Conservation (phyloP, 1,140 invertebrate genomes). For the Leptestheria dahalacensis region DNA sequence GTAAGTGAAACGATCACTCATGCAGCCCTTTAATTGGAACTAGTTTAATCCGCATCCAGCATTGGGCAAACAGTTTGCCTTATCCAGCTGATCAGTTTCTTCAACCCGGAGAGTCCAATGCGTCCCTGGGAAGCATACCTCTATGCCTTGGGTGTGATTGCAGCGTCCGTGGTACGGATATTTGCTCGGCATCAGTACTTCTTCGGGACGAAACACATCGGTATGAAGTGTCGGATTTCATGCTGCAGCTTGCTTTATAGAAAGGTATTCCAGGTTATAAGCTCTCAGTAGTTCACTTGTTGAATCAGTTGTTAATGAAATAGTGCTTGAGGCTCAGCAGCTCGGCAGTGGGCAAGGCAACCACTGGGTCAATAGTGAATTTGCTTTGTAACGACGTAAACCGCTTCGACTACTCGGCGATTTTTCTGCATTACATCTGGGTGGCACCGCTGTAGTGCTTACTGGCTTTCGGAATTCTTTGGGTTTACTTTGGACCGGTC, state of each 20-base stretch:
- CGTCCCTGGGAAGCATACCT: constrained; percentile 35
- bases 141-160: constrained; percentile 47
- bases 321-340: constrained; percentile 38
- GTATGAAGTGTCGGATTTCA: constrained; percentile 38
- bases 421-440: constrained; percentile 37
- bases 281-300: constrained; percentile 18
- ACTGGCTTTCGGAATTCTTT: constrained; percentile 60
- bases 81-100: constrained; percentile 52
- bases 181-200: constrained; percentile 62
- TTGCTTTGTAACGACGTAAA: constrained; percentile 78
- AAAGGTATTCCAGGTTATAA: constrained; percentile 30
- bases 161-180: constrained; percentile 49
- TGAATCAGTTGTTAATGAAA: constrained; percentile 19
- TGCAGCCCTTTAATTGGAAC: not conserved
- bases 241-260: constrained; percentile 37
- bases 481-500: constrained; percentile 49
- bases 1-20: constrained; percentile 2
- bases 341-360: constrained; percentile 57
- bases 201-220: constrained; percentile 40
- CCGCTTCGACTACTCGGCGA: constrained; percentile 22
- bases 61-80: constrained; percentile 54
- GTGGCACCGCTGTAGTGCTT: constrained; percentile 58
- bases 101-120: constrained; percentile 31
- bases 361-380: constrained; percentile 77
- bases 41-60: constrained; percentile 31